phyloP scores from a whole-genome alignment of 2,888 invertebrate species.

The Scrobipalpa costella region DNA sequence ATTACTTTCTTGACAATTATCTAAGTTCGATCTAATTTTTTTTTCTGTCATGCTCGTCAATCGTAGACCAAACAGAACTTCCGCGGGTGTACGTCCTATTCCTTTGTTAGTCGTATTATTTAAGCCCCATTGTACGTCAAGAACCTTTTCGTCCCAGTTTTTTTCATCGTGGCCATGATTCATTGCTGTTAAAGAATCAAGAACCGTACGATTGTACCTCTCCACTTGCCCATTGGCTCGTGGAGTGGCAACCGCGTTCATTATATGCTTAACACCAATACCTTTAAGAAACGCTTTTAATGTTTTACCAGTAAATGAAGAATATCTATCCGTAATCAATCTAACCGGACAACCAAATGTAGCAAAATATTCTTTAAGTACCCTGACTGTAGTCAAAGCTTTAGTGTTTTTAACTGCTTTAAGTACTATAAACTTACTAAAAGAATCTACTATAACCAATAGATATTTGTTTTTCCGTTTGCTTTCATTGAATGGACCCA shows the following conservation, averaged over 20 bases:
- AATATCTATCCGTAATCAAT: constrained; percentile 32
- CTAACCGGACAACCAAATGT: constrained; percentile 32
- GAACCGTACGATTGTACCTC: constrained; percentile 30
- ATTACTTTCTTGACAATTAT: not conserved
- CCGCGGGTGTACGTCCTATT: constrained; percentile 23
- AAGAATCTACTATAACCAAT: constrained; percentile 31
- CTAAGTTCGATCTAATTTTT: not conserved
- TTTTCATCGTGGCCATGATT: constrained; percentile 21
- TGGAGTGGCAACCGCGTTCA: constrained; percentile 36
- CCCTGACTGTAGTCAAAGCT: constrained; percentile 27
- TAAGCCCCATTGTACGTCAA: constrained; percentile 24
- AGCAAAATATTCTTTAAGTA: constrained; percentile 30
- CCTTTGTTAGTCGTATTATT: constrained; percentile 28
- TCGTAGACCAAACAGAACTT: constrained; percentile 25
- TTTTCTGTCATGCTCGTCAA: constrained; percentile 6
- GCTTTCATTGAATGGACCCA: constrained; percentile 33
- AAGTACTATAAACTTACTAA: constrained; percentile 32
- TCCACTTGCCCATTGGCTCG: constrained; percentile 40
- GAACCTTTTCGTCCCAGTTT: constrained; percentile 24
- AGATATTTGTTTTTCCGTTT: constrained; percentile 32
- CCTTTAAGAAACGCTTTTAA: constrained; percentile 28
- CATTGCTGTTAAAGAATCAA: constrained; percentile 17
- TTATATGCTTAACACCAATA: constrained; percentile 32
- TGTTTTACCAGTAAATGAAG: constrained; percentile 31
- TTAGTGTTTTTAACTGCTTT: constrained; percentile 34